Percentiles rank a stretch among this genome's conserved stretches.
These are phyloP conservation scores for Agapostemon virescens DNA, from an alignment of 2,888 invertebrate species.

Conservation along the genomic window DNA sequence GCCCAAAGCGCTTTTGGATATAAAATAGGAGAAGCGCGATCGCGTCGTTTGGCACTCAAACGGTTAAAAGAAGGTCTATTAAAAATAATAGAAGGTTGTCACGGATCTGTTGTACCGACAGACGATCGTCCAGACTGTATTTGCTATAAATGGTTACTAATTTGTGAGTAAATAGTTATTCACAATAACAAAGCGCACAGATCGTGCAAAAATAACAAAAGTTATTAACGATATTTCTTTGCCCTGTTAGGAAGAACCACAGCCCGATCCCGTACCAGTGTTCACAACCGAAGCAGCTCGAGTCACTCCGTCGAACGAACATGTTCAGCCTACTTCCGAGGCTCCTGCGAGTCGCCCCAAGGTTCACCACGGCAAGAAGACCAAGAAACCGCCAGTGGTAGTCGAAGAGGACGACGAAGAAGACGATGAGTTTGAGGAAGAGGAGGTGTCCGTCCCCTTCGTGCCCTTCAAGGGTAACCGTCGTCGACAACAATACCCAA, in stretches of 20 bases:
- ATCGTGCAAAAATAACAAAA: too few species aligned
- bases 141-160: too few species aligned
- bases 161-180: too few species aligned
- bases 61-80: too few species aligned
- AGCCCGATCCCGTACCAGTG: constrained; percentile 32
- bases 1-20: too few species aligned
- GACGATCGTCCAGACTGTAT: too few species aligned
- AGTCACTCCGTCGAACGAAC: constrained; percentile 67
- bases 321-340: constrained; percentile 42
- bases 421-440: constrained; percentile 78
- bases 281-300: constrained; percentile 43
- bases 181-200: too few species aligned
- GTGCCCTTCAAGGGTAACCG: constrained; percentile 70
- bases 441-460: constrained; percentile 68
- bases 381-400: constrained; percentile 67
- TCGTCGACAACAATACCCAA: constrained; percentile 77
- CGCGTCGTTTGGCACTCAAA: too few species aligned
- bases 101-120: too few species aligned
- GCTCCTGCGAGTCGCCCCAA: constrained; percentile 34
- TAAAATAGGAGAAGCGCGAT: too few species aligned
- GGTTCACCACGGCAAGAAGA: constrained; percentile 71
- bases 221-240: too few species aligned
- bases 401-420: constrained; percentile 77
- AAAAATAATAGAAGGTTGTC: too few species aligned
- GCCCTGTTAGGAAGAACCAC: constrained; percentile 55